Percentiles rank a stretch among this genome's conserved stretches.
Evolutionary conservation across 2,113 vertebrate genomes (phyloP).

Genomic region (Progne subis): DNA sequence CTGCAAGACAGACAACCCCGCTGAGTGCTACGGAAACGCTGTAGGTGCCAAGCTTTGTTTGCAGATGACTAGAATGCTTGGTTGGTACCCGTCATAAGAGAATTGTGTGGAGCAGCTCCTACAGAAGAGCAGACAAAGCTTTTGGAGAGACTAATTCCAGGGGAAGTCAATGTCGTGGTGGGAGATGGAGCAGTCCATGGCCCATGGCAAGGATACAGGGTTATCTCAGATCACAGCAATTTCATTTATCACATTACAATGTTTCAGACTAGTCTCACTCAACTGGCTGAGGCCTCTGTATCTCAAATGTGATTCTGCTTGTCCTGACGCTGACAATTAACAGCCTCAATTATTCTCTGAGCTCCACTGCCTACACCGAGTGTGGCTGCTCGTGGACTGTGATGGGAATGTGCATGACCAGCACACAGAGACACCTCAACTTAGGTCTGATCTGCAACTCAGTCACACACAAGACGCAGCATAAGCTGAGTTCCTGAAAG

Average conservation of each 20-base stretch:
- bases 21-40: conserved; percentile 17
- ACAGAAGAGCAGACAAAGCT: neutral
- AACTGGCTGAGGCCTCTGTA: neutral
- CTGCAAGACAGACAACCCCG: conserved; percentile 65
- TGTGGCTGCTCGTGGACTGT: neutral
- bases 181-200: neutral
- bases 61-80: neutral
- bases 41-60: conserved; percentile 48
- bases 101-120: neutral
- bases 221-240: neutral
- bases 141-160: neutral
- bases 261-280: neutral
- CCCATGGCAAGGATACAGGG: neutral
- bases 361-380: neutral
- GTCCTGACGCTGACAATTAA: neutral
- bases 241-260: neutral
- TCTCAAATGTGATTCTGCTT: neutral
- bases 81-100: neutral
- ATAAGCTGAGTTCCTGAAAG: neutral
- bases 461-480: neutral
- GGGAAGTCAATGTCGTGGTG: neutral
- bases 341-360: neutral
- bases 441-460: neutral
- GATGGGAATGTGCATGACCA: neutral
- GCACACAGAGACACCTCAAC: neutral